A percentile compares a stretch with the other conserved stretches of the same genome.
Evolutionary conservation across 2,113 vertebrate species (phyloP).

Genomic region (Cinclus mexicanus): DNA sequence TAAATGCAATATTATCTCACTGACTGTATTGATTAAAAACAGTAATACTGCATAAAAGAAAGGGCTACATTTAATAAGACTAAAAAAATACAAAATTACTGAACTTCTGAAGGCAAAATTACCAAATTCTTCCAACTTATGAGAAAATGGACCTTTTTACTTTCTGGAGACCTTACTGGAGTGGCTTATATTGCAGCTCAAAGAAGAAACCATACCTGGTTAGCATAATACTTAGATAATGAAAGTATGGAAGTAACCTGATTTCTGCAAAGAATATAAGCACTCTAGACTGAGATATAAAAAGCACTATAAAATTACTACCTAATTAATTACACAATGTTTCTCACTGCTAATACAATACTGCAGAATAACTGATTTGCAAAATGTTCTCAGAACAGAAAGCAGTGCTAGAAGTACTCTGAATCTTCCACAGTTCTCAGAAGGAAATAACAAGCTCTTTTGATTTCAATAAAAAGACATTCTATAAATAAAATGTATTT

Average conservation of each 20-base stretch:
- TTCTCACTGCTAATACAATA: constrained; percentile 2
- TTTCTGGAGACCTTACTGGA: not conserved
- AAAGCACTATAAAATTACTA: not conserved
- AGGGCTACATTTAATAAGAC: not conserved
- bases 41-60: not conserved
- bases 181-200: not conserved
- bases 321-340: not conserved
- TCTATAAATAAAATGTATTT: constrained; percentile 67
- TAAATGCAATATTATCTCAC: not conserved
- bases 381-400: not conserved
- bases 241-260: not conserved
- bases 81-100: not conserved
- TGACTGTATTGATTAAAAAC: not conserved
- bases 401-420: not conserved
- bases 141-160: not conserved
- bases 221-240: not conserved
- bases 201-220: not conserved
- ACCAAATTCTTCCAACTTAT: not conserved
- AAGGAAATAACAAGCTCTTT: constrained; percentile 39
- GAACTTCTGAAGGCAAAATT: not conserved
- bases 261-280: not conserved
- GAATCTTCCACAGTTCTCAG: not conserved
- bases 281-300: not conserved
- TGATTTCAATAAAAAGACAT: constrained; percentile 30
- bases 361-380: constrained; percentile 20